Percentiles rank a stretch among this genome's conserved stretches.
These are phyloP conservation scores for Eupeodes luniger DNA, from an alignment of 2,888 invertebrate genomes.

Conservation along the genomic window DNA sequence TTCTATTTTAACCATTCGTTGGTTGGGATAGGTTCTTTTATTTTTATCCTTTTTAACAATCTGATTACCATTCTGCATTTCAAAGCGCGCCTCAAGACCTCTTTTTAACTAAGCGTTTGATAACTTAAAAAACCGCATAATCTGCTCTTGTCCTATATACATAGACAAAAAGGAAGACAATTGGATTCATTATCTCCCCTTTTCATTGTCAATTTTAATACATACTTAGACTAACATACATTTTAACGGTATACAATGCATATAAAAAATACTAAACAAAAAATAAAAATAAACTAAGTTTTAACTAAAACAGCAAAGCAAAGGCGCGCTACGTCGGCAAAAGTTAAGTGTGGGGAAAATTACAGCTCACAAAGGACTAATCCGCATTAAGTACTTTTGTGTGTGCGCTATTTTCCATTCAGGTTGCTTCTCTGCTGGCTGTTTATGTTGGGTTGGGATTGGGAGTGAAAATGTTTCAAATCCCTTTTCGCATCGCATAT, in stretches of 20 bases:
- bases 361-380: constrained; percentile 71
- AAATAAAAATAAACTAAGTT: constrained; percentile 5
- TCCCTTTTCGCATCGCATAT: constrained; percentile 39
- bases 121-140: constrained; percentile 35
- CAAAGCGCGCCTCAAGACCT: constrained; percentile 10
- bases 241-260: constrained; percentile 1
- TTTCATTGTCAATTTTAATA: constrained; percentile 40
- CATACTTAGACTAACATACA: constrained; percentile 25
- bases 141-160: constrained; percentile 33
- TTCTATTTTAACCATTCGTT: neutral
- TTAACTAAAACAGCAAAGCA: constrained; percentile 27
- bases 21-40: too few species aligned
- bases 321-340: constrained; percentile 36
- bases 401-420: constrained; percentile 64
- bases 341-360: constrained; percentile 67
- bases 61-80: constrained; percentile 4
- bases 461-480: constrained; percentile 42
- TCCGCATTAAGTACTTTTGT: constrained; percentile 67
- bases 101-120: neutral
- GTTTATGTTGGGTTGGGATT: constrained; percentile 50
- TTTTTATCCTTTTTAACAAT: neutral
- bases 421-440: constrained; percentile 37
- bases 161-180: constrained; percentile 49
- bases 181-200: constrained; percentile 57
- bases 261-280: neutral